Evolutionary conservation across 2,797 vertebrate species (phyloP).

Genomic region (Pantherophis alleghaniensis): DNA sequence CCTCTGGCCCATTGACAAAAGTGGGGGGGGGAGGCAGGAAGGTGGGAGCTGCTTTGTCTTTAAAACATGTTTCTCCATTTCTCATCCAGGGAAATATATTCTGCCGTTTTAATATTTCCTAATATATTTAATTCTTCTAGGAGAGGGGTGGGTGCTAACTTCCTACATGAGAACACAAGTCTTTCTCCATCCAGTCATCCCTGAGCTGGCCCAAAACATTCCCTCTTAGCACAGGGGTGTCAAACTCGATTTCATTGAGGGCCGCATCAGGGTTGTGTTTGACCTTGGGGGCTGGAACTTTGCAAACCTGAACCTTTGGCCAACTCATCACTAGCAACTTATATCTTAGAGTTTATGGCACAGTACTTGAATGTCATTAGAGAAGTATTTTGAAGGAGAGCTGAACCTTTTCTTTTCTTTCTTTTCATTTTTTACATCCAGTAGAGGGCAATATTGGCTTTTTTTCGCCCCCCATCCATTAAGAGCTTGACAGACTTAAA

Average conservation of each 20-base stretch:
- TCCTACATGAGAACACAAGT: background rate
- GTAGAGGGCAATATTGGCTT: slow-evolving; percentile 61
- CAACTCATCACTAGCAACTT: background rate
- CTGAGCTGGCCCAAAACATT: background rate
- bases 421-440: slow-evolving; percentile 17
- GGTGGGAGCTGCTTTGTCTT: too few relatives aligned
- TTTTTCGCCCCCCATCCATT: slow-evolving; percentile 5
- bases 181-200: background rate
- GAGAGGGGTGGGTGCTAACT: too few relatives aligned
- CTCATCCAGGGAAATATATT: too few relatives aligned
- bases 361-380: background rate
- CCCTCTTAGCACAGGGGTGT: background rate
- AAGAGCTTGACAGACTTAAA: background rate
- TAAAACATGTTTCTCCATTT: too few relatives aligned
- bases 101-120: too few relatives aligned
- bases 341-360: background rate
- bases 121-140: too few relatives aligned
- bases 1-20: too few relatives aligned
- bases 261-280: too few relatives aligned
- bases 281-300: background rate
- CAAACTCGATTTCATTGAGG: too few relatives aligned
- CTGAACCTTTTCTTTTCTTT: background rate
- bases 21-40: too few relatives aligned
- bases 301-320: background rate
- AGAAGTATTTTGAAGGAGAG: background rate